Conservation (phyloP, 2,888 invertebrate genomes). For the Aplocera efformata region DNA sequence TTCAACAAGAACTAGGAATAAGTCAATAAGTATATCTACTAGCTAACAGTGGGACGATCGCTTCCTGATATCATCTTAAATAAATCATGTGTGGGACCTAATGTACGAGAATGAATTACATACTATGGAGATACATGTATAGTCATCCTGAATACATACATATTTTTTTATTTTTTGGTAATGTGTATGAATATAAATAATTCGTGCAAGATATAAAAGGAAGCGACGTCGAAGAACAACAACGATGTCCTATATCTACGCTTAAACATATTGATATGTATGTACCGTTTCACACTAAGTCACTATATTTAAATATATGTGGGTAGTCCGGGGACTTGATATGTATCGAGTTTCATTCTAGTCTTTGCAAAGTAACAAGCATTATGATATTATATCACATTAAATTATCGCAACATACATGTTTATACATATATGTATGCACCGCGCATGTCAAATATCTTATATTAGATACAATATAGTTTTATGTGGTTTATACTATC, state of each 20-base stretch:
- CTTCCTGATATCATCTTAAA: conserved; percentile 38
- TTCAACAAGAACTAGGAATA: conserved; percentile 78
- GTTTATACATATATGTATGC: conserved; percentile 31
- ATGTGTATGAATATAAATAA: too few species aligned
- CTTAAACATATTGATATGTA: conserved; percentile 54
- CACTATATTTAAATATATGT: conserved; percentile 39
- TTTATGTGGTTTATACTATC: too few species aligned
- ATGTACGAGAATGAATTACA: not conserved
- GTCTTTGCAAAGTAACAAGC: conserved; percentile 40
- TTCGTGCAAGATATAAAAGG: conserved; percentile 34
- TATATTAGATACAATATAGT: not conserved
- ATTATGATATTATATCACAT: conserved; percentile 33
- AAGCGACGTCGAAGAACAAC: conserved; percentile 69
- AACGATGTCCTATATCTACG: conserved; percentile 67
- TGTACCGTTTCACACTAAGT: conserved; percentile 43
- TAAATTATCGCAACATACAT: conserved; percentile 25
- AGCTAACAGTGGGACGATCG: conserved; percentile 66
- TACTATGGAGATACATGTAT: too few species aligned
- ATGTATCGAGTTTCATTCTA: conserved; percentile 45
- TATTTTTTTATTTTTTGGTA: too few species aligned
- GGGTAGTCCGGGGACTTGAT: conserved; percentile 52
- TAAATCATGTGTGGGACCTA: not conserved
- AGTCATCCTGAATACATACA: conserved; percentile 9
- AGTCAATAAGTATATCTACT: conserved; percentile 71
- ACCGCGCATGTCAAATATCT: conserved; percentile 29